Evolutionary conservation across 2,113 vertebrate genomes (phyloP), one percentile per base, ranked within the genome.

Genomic region (Astatotilapia flaviijosephi): DNA sequence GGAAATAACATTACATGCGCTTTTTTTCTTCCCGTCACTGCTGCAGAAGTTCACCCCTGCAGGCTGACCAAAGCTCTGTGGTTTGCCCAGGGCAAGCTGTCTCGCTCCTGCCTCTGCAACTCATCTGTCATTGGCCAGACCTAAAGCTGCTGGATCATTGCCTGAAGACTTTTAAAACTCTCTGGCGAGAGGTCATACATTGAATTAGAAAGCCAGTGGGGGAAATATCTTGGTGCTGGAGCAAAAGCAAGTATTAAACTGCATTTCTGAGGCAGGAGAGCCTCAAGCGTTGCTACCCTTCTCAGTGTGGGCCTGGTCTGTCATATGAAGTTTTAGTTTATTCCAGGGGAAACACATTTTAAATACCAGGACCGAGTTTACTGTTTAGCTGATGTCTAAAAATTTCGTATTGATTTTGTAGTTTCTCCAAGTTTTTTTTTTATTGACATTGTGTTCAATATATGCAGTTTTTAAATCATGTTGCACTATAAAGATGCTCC

Each of bases 161-260:
- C 96, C 95, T 89, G 92, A 95, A 96, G 96, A 96, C 94, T 95
- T 96, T 95, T 93, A 93, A 93, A 96, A 96, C 86, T 95, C 93
- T 95, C 89, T 91, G 93, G 94, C 88, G 86, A 95, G 94, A 96
- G 96, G 96, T 96, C 95, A 95, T 85, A 92, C 92, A 95, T 93
- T 94, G 94, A 96, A 96, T 95, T 95, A 94, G 93, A 94, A 92
- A 93, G 91, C 91, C 94, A 93, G 94, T 89, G 91, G 93, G 94
- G 85, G 86, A 85, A 93, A 90, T 94, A 91, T 93, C 85, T 92
- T 90, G 90, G 94, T 92, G 90, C 89, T 85, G 85, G 87, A 93
- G 89, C 91, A 91, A 93, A 94, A 89, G 86, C 33, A 84, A 93
- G 94, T 93, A 92, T 95, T 92, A 95, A 95, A 95, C 91, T 93